Base-by-base conservation (phyloP, 2,113 vertebrate species). In the Echinops telfairi region DNA sequence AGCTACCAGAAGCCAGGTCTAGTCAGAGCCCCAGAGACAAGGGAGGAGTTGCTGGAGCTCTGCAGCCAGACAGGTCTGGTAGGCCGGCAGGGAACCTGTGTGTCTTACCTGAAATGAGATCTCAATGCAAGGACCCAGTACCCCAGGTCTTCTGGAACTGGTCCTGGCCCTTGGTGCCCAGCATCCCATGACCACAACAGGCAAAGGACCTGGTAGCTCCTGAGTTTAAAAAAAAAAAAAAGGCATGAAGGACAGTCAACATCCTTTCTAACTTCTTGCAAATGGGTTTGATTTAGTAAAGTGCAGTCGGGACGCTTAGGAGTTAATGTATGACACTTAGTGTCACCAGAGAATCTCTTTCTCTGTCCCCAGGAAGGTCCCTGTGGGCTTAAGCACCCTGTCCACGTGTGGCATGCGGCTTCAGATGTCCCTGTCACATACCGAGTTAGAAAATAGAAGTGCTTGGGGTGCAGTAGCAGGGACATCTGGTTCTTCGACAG, bases 301-400 rank as follows among this genome's bases (percentile, higher is more conserved):
- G 66, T 83, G 66, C 40, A 17, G 14, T 40, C 27, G 47, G 84
- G 86, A 92, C 86, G 57, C 77, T 94, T 82, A 47, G 38, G 29
- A 83, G 38, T 76, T 62, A 33, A 89, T 89, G 47, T 43, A 19
- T 4, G 27, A 25, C 77, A n/a, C 43, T 66, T 53, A 78, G 86
- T 82, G 38, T 62, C 60, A 40, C 71, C 29, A 20, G 17, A 79
- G 53, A 43, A 79, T 53, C 77, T 76, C 38, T 80, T 88, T n/a
- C 75, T 93, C 78, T 62, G 58, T 88, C 83, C 64, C 88, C 2
- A 1, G 85, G 88, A 87, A 84, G 68, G 82, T 79, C 43, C 29
- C 57, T 22, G 7, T 27, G 70, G 47, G 68, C 68, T 60, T 40
- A 38, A 38, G 25, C 71, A n/a, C 43, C 78, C 73, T 58, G 29